Conservation (phyloP, 2,113 vertebrate species). For the Antechinus flavipes region DNA sequence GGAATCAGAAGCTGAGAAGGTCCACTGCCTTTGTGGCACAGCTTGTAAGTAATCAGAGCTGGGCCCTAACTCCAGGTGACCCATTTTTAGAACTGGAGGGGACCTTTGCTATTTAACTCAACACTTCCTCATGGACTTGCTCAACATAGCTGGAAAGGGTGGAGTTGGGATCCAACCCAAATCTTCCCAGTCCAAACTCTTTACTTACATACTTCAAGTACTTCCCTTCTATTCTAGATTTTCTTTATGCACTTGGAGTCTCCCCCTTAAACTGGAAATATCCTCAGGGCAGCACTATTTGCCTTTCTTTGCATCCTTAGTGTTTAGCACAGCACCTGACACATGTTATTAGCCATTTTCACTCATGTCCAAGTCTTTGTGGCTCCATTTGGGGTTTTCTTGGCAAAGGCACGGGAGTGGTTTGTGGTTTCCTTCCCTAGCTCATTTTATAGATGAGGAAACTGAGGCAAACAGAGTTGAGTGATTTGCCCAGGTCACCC, state of each 20-base stretch:
- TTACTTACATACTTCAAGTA: no score
- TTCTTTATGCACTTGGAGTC: background rate
- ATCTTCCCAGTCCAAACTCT: background rate
- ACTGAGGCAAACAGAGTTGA: background rate
- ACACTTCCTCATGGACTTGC: background rate
- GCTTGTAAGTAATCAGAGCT: background rate
- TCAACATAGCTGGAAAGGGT: background rate
- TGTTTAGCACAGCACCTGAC: background rate
- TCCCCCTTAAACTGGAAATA: background rate
- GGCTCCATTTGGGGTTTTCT: background rate
- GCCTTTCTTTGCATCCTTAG: background rate
- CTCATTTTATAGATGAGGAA: background rate
- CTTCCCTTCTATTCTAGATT: background rate
- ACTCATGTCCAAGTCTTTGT: background rate
- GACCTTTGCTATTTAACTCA: background rate
- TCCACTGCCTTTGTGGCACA: background rate
- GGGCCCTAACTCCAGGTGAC: background rate
- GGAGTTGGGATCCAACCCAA: background rate
- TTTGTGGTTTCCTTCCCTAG: background rate
- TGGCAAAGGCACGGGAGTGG: background rate
- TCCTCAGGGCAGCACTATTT: background rate
- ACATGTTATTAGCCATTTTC: background rate
- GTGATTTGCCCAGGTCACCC: background rate
- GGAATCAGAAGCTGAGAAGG: background rate
- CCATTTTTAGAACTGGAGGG: background rate